These are phyloP conservation scores for Pyrrhosoma nymphula DNA, from an alignment of 2,888 invertebrate genomes.

Conservation along the genomic window DNA sequence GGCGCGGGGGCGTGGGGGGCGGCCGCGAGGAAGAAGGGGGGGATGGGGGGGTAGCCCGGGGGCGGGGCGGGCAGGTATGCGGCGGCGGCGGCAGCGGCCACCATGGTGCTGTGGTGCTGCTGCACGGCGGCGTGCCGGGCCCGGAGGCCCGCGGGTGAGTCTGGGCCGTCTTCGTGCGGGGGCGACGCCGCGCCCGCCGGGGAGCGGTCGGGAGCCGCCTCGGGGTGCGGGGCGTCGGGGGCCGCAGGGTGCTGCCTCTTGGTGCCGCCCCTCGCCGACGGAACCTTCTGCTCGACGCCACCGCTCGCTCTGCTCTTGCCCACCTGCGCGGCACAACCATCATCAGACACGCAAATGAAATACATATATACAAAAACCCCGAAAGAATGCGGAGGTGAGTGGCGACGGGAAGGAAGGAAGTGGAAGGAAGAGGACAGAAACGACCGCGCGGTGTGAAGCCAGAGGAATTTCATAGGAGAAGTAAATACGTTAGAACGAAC, in stretches of 20 bases:
- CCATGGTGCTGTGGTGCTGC: constrained; percentile 12
- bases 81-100: constrained; percentile 74
- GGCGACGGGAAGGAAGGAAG: not conserved
- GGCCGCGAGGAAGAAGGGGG: constrained; percentile 73
- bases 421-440: not conserved
- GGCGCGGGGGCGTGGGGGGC: constrained; percentile 78
- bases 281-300: not conserved
- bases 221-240: not conserved
- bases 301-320: constrained; percentile 36
- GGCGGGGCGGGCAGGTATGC: constrained; percentile 76
- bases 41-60: constrained; percentile 77
- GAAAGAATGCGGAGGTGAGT: too few species aligned
- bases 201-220: not conserved
- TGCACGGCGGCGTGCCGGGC: not conserved
- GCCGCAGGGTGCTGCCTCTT: not conserved
- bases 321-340: not conserved
- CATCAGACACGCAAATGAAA: too few species aligned
- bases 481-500: too few species aligned
- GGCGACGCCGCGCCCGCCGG: constrained; percentile 1
- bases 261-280: not conserved
- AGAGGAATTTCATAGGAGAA: too few species aligned
- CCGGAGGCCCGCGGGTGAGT: not conserved
- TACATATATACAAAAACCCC: too few species aligned
- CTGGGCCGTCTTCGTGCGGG: not conserved
- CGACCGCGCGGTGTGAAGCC: too few species aligned